Evolutionary conservation across 1,140 invertebrate genomes (phyloP).

Genomic region (Ladona fulva): DNA sequence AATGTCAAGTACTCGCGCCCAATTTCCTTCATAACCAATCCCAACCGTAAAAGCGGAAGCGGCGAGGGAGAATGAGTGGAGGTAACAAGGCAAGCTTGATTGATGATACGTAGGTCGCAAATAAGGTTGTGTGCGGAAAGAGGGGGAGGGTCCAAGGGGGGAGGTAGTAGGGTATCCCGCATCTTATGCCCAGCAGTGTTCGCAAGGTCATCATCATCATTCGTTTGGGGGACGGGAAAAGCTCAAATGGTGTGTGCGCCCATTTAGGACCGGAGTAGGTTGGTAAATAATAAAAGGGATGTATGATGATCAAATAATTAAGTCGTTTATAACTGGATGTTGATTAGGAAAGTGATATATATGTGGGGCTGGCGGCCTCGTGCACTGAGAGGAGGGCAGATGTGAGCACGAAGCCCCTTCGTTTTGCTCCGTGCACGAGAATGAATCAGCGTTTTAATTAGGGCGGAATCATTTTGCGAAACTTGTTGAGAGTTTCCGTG

Average conservation of each 20-base stretch:
- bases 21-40: no score
- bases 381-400: background rate
- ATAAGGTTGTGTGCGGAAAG: no score
- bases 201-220: no score
- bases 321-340: background rate
- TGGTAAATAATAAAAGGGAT: background rate
- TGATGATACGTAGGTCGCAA: no score
- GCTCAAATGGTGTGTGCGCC: background rate
- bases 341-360: background rate
- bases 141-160: no score
- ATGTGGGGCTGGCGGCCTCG: background rate
- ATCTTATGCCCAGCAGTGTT: no score
- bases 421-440: background rate
- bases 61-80: no score
- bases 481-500: background rate
- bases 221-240: no score
- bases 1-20: no score
- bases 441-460: background rate
- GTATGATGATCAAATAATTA: background rate
- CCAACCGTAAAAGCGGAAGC: no score
- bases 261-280: background rate
- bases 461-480: background rate
- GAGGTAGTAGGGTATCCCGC: no score
- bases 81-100: no score
- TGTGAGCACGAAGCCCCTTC: background rate